Conservation (phyloP, 2,797 vertebrate genomes). For the Champsocephalus esox region DNA sequence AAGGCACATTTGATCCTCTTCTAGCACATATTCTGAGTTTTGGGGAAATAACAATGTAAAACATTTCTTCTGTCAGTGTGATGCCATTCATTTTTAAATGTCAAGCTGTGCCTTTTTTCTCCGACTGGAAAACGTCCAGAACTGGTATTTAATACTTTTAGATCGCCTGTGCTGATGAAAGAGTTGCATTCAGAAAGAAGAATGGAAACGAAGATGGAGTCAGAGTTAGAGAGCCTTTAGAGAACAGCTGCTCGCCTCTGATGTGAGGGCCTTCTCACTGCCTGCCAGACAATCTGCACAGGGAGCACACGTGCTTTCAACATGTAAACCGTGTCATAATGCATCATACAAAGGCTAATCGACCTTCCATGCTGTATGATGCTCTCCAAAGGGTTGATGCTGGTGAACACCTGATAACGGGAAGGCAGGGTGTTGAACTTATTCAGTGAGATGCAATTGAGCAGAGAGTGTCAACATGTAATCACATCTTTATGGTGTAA, state of each 20-base stretch:
- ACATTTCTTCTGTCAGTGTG: constrained; percentile 47
- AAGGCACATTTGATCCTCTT: constrained; percentile 24
- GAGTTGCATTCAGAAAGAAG: constrained; percentile 57
- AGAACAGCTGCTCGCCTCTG: constrained; percentile 66
- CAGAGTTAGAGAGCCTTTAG: constrained; percentile 53
- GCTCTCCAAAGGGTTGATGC: constrained; percentile 42
- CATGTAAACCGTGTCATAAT: constrained; percentile 69
- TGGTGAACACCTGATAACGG: constrained; percentile 47
- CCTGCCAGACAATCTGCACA: constrained; percentile 34
- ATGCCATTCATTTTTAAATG: constrained; percentile 78
- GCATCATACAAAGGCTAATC: constrained; percentile 67
- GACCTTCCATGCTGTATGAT: constrained; percentile 68
- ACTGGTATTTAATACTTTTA: constrained; percentile 73
- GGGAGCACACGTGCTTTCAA: constrained; percentile 47
- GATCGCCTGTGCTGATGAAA: constrained; percentile 72
- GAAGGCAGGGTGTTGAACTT: constrained; percentile 37
- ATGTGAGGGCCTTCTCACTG: constrained; percentile 59
- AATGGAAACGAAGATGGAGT: constrained; percentile 52
- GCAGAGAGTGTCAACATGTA: constrained; percentile 46
- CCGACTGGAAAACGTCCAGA: constrained; percentile 68
- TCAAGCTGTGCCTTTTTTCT: constrained; percentile 67
- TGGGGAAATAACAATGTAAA: constrained; percentile 43
- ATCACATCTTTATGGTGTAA: neutral
- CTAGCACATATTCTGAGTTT: neutral
- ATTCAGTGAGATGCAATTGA: constrained; percentile 42